These are phyloP conservation scores for Podiceps cristatus DNA, from an alignment of 2,113 vertebrate genomes.

Conservation along the genomic window DNA sequence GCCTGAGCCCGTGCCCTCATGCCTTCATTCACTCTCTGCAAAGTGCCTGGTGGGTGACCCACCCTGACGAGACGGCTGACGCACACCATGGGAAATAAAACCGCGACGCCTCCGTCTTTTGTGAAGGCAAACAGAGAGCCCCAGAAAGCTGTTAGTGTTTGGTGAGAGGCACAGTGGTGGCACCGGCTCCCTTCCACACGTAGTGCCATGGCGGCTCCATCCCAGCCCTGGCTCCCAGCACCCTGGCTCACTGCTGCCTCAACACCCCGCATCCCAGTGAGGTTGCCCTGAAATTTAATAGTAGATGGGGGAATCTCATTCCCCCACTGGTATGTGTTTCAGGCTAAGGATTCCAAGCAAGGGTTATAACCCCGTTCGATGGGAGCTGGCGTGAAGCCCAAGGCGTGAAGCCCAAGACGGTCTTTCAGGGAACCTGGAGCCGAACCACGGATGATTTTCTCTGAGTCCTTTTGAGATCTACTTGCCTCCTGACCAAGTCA, in stretches of 20 bases:
- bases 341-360: neutral
- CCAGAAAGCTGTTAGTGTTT: neutral
- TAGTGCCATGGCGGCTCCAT: fast-evolving
- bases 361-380: neutral
- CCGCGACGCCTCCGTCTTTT: neutral
- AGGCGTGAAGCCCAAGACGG: fast-evolving
- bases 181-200: neutral
- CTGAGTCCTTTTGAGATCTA: neutral
- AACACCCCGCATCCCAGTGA: fast-evolving
- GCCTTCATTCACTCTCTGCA: constrained; percentile 6
- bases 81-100: neutral
- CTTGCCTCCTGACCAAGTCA: fast-evolving
- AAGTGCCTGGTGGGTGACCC: neutral
- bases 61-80: neutral
- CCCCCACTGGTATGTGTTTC: fast-evolving
- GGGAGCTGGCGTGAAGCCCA: neutral
- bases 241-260: neutral
- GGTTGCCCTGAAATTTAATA: neutral
- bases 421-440: neutral
- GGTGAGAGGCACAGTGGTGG: neutral
- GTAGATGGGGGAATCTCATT: fast-evolving
- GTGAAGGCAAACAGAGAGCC: neutral
- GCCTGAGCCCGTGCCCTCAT: neutral
- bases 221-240: fast-evolving
- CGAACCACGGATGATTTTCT: fast-evolving